These are phyloP conservation scores for Bucorvus abyssinicus DNA, from an alignment of 2,797 vertebrate species.

Conservation along the genomic window DNA sequence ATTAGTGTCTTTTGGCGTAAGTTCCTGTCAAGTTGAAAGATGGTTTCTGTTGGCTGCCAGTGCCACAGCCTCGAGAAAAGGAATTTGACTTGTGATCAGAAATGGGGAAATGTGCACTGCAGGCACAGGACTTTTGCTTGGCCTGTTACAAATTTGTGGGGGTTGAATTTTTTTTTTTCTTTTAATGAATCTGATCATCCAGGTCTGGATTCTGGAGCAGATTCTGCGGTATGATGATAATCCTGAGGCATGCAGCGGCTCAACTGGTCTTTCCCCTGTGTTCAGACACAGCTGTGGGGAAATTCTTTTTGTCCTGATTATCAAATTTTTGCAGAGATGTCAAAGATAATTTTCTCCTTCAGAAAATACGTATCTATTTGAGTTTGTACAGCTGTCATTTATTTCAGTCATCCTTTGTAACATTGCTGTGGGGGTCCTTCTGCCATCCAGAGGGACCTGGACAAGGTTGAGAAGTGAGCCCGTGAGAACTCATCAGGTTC, in stretches of 20 bases:
- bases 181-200: not conserved
- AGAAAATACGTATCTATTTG: not conserved
- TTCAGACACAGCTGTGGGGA: not conserved
- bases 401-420: not conserved
- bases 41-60: not conserved
- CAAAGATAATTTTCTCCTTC: not conserved
- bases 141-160: not conserved
- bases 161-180: not conserved
- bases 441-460: no score
- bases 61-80: not conserved
- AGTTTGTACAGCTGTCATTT: conserved; percentile 10
- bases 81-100: not conserved
- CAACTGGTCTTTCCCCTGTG: not conserved
- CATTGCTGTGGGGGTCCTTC: no score
- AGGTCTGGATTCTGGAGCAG: not conserved
- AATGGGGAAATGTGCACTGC: not conserved
- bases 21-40: not conserved
- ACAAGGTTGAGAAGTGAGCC: no score
- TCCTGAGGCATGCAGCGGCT: not conserved
- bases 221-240: not conserved
- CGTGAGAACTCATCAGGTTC: no score
- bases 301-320: not conserved
- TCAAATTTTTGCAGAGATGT: not conserved
- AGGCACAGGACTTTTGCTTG: not conserved
- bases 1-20: not conserved